Conservation (phyloP, 92 coral and sea anemone genomes). For the Virgularia gustaviana region DNA sequence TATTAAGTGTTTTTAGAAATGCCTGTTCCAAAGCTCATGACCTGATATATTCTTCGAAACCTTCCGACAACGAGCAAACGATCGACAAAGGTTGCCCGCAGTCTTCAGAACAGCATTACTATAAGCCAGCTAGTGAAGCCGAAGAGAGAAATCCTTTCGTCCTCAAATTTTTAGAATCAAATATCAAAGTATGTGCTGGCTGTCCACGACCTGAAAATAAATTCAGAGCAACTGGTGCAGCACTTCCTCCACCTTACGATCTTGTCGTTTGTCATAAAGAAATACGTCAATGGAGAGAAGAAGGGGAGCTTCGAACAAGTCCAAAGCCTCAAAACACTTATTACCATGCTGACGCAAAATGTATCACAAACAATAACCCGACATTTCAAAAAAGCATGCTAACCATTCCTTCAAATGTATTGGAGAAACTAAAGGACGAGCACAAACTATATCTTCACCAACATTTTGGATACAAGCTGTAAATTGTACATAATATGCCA, state of each 20-base stretch:
- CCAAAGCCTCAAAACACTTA: constrained; percentile 29
- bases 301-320: constrained; percentile 25
- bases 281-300: constrained; percentile 20
- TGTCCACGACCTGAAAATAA: constrained; percentile 4
- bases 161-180: constrained; percentile 14
- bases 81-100: neutral
- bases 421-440: neutral
- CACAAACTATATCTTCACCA: constrained; percentile 11
- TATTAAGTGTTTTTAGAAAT: neutral
- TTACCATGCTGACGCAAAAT: constrained; percentile 28
- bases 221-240: constrained; percentile 13
- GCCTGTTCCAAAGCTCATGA: neutral
- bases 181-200: constrained; percentile 31
- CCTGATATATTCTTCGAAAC: neutral
- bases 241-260: constrained; percentile 23
- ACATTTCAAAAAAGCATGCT: constrained; percentile 19
- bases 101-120: neutral
- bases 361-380: constrained; percentile 30
- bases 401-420: constrained; percentile 4
- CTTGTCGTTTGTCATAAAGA: constrained; percentile 32
- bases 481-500: too few relatives aligned
- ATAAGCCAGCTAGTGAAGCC: constrained; percentile 35
- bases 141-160: neutral
- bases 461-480: too few relatives aligned
- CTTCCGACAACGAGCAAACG: neutral